Evolutionary conservation across 1,140 invertebrate genomes (phyloP).

Genomic region (Pseudomyrmex sp.): DNA sequence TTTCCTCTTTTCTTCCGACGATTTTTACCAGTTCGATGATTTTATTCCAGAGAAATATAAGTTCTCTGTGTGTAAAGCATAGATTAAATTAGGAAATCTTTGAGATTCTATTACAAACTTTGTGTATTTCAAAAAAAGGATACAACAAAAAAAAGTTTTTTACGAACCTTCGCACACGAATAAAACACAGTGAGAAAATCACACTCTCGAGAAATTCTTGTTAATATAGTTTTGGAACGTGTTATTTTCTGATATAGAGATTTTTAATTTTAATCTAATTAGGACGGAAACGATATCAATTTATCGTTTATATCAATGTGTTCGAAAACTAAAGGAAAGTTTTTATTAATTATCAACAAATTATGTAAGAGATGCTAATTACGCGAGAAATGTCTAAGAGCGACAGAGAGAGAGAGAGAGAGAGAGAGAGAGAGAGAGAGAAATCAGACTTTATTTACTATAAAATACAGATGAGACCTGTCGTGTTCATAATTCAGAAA

Average conservation of each 20-base stretch:
- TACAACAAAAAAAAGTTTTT: background rate
- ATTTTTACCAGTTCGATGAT: background rate
- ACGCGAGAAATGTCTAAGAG: too few relatives aligned
- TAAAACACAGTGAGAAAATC: background rate
- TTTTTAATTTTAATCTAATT: too few relatives aligned
- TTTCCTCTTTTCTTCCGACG: background rate
- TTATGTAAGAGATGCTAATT: too few relatives aligned
- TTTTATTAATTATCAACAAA: too few relatives aligned
- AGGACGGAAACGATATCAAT: too few relatives aligned
- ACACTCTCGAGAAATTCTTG: too few relatives aligned
- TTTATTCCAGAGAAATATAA: slow-evolving; percentile 16
- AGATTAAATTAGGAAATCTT: slow-evolving; percentile 14
- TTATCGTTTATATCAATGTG: too few relatives aligned
- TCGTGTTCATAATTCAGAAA: slow-evolving; percentile 48
- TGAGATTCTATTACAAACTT: background rate
- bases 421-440: background rate
- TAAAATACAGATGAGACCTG: slow-evolving; percentile 39
- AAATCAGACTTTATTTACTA: slow-evolving; percentile 51
- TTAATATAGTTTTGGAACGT: too few relatives aligned
- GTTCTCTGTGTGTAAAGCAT: background rate
- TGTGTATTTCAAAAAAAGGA: slow-evolving; percentile 6
- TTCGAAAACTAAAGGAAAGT: too few relatives aligned
- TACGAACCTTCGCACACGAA: background rate
- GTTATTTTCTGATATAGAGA: too few relatives aligned
- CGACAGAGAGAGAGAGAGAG: too few relatives aligned